Evolutionary conservation across 1,140 invertebrate species (phyloP).

Genomic region (Epicauta chinensis): DNA sequence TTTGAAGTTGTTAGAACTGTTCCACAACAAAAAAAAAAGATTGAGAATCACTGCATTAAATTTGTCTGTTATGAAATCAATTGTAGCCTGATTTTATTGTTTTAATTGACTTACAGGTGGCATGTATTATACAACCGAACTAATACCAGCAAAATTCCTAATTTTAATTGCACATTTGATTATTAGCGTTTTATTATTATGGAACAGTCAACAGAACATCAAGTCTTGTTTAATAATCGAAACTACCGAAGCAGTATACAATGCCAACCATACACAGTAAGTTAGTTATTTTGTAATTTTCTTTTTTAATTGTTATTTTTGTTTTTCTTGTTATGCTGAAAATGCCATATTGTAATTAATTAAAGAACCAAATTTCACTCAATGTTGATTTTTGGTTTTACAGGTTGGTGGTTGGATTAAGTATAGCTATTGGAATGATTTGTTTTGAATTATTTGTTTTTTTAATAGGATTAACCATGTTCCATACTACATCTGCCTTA

Average conservation of each 20-base stretch:
- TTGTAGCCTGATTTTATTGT: no score
- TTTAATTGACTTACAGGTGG: no score
- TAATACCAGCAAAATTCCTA: conserved; percentile 51
- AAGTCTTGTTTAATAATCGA: conserved; percentile 46
- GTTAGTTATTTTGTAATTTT: conserved; percentile 23
- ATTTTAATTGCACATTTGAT: conserved; percentile 50
- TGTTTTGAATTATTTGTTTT: conserved; percentile 55
- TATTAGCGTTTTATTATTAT: conserved; percentile 49
- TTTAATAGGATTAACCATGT: conserved; percentile 60
- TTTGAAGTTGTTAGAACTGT: no score
- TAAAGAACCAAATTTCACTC: neutral
- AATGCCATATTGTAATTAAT: no score
- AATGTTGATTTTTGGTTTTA: conserved; percentile 21
- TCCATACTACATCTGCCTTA: conserved; percentile 52
- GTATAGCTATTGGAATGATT: conserved; percentile 49
- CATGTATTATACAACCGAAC: conserved; percentile 32
- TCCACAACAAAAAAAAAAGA: no score
- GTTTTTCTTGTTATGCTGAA: no score
- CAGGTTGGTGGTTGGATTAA: conserved; percentile 49
- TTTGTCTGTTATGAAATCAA: no score
- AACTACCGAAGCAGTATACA: conserved; percentile 40
- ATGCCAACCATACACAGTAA: conserved; percentile 48
- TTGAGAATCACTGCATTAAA: no score
- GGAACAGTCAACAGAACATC: conserved; percentile 48
- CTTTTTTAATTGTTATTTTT: neutral